Conservation (phyloP, 2,888 invertebrate species). For the Venusia cambrica region DNA sequence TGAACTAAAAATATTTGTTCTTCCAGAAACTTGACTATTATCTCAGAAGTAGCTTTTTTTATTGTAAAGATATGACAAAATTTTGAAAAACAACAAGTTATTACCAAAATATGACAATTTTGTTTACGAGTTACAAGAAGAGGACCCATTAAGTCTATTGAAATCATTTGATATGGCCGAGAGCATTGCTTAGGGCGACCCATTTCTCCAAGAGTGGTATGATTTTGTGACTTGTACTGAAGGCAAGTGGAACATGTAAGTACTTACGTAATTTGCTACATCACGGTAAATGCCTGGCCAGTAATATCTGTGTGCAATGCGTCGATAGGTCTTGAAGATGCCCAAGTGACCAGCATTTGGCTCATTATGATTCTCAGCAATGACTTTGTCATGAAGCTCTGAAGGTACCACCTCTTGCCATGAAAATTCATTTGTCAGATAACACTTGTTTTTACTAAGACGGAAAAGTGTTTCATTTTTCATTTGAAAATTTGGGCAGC, state of each 20-base stretch:
- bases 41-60: constrained; percentile 19
- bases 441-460: constrained; percentile 13
- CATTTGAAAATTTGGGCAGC: constrained; percentile 23
- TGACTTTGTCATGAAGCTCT: constrained; percentile 9
- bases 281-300: constrained; percentile 31
- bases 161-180: constrained; percentile 30
- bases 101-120: constrained; percentile 23
- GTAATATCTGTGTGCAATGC: constrained; percentile 23
- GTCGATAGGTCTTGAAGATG: constrained; percentile 31
- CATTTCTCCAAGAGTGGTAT: constrained; percentile 25
- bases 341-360: constrained; percentile 29
- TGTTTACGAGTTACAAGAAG: constrained; percentile 23
- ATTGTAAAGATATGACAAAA: constrained; percentile 28
- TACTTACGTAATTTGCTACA: constrained; percentile 15
- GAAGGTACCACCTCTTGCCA: constrained; percentile 33
- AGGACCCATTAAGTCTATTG: constrained; percentile 32
- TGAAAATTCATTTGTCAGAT: constrained; percentile 23
- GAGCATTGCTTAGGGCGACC: constrained; percentile 28
- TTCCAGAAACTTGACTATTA: constrained; percentile 20
- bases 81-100: constrained; percentile 31
- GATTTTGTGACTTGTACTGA: constrained; percentile 6
- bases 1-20: constrained; percentile 33
- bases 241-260: constrained; percentile 23
- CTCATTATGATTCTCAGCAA: constrained; percentile 26
- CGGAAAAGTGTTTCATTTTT: constrained; percentile 24